Percentiles rank a stretch among this genome's conserved stretches.
Conservation (phyloP, 2,797 vertebrate genomes). For the Xenops minutus region DNA sequence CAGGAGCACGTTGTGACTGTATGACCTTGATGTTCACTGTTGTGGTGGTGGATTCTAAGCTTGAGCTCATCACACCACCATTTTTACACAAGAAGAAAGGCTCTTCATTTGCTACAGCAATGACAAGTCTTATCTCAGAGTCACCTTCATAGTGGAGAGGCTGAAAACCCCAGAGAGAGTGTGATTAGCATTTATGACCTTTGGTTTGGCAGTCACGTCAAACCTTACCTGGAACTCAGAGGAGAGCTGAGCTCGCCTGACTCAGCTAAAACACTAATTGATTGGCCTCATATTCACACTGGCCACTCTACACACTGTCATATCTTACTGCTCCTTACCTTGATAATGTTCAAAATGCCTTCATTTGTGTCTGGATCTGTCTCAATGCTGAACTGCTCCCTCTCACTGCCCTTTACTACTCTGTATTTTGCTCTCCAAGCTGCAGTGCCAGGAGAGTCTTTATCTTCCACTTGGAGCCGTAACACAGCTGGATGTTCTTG, state of each 20-base stretch:
- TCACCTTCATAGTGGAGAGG: not conserved
- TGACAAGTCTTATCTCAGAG: not conserved
- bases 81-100: not conserved
- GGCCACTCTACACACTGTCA: accelerated
- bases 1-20: not conserved
- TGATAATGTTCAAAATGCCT: not conserved
- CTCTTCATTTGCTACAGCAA: not conserved
- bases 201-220: not conserved
- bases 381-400: not conserved
- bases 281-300: not conserved
- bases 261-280: not conserved
- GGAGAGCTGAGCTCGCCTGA: not conserved
- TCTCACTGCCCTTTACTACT: not conserved
- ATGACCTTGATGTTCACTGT: not conserved
- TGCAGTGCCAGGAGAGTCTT: not conserved
- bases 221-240: not conserved
- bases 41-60: not conserved
- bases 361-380: not conserved
- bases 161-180: not conserved
- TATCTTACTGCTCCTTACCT: not conserved
- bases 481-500: not conserved
- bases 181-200: not conserved
- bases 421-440: not conserved
- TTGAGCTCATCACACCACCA: not conserved
- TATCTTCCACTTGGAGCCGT: not conserved